Percentiles rank a stretch among this genome's conserved stretches.
Evolutionary conservation across 2,797 vertebrate species (phyloP).

Genomic region (Lacerta agilis): DNA sequence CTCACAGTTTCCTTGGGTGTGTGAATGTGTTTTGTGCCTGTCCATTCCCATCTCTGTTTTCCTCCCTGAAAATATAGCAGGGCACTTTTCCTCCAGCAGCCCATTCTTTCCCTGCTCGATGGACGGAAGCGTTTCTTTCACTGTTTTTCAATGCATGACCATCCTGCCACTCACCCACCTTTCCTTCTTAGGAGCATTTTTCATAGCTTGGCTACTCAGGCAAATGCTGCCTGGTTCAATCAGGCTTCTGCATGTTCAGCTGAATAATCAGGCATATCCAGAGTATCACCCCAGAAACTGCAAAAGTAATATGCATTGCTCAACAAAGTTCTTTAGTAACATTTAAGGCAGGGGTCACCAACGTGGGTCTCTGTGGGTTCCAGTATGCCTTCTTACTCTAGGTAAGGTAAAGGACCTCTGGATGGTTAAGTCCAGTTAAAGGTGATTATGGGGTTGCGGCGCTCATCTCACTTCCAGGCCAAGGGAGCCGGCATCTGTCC

Average conservation of each 20-base stretch:
- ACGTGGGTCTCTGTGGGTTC: too few relatives aligned
- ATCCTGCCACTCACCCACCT: not conserved
- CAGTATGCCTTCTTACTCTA: too few relatives aligned
- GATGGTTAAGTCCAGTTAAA: too few relatives aligned
- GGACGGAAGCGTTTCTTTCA: not conserved
- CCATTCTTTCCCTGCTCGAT: not conserved
- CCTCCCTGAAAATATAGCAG: not conserved
- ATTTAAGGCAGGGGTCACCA: not conserved
- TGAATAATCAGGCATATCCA: not conserved
- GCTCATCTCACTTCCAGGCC: too few relatives aligned
- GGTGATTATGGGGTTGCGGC: too few relatives aligned
- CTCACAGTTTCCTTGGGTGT: not conserved
- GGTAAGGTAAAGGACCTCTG: not conserved
- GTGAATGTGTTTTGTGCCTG: not conserved
- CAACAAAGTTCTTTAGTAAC: too few relatives aligned
- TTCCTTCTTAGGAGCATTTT: not conserved
- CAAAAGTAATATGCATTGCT: not conserved
- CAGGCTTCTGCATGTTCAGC: not conserved
- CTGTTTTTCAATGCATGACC: not conserved
- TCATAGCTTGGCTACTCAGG: not conserved
- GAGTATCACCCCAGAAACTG: not conserved
- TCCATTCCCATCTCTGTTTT: not conserved
- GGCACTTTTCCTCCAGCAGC: not conserved
- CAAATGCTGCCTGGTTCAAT: not conserved
- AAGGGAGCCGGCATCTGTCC: too few relatives aligned